phyloP scores from a whole-genome alignment of 2,888 invertebrate species.

The Chymomyza amoena region DNA sequence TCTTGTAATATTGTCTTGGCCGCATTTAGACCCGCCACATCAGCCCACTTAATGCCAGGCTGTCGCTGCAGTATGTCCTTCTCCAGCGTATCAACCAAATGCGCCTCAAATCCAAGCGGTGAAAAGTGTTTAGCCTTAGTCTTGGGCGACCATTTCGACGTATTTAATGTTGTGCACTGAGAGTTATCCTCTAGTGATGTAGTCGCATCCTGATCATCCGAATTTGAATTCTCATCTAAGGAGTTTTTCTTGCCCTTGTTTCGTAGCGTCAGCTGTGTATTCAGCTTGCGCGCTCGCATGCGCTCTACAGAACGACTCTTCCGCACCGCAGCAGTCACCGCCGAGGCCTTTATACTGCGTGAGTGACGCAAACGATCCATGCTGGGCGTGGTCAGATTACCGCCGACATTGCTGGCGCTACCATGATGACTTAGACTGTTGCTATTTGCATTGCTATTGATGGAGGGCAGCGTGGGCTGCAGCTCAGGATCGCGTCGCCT shows the following conservation, averaged over 20 bases:
- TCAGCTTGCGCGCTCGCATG: conserved; percentile 78
- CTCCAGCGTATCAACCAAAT: conserved; percentile 90
- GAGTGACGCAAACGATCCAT: conserved; percentile 59
- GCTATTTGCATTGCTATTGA: conserved; percentile 76
- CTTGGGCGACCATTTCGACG: conserved; percentile 77
- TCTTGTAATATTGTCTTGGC: conserved; percentile 89
- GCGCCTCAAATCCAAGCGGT: conserved; percentile 85
- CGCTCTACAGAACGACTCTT: conserved; percentile 78
- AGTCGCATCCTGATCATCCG: conserved; percentile 79
- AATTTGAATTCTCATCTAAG: conserved; percentile 79
- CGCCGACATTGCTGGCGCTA: conserved; percentile 79
- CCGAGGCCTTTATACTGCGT: conserved; percentile 67
- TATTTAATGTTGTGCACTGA: conserved; percentile 60
- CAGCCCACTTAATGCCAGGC: conserved; percentile 90
- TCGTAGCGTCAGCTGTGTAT: conserved; percentile 78
- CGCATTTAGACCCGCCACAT: conserved; percentile 86
- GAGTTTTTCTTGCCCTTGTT: conserved; percentile 77
- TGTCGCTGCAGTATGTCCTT: conserved; percentile 90
- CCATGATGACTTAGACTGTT: conserved; percentile 73
- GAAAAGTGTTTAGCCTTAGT: conserved; percentile 77
- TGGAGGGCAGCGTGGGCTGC: conserved; percentile 83
- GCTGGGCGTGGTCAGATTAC: conserved; percentile 38
- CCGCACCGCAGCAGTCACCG: conserved; percentile 72
- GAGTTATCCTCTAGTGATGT: conserved; percentile 79
- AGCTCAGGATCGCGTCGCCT: conserved; percentile 84